Evolutionary conservation across 1,140 invertebrate genomes (phyloP).

Genomic region (Heliothis virescens): DNA sequence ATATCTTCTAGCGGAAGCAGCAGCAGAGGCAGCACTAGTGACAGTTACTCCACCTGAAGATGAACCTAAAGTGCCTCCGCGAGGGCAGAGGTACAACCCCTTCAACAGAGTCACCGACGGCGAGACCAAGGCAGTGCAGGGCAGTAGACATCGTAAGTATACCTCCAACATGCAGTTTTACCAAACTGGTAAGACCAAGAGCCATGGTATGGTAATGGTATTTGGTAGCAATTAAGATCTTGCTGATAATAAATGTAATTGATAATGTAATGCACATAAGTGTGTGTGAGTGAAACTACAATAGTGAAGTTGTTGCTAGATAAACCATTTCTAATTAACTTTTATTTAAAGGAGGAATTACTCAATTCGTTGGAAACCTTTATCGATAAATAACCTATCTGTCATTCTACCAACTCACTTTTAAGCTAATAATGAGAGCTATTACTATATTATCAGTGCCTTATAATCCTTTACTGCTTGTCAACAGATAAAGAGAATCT

Average conservation of each 20-base stretch:
- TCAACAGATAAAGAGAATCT: slow-evolving; percentile 78
- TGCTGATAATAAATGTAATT: too few species aligned
- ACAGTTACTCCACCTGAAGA: slow-evolving; percentile 68
- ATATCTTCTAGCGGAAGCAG: slow-evolving; percentile 69
- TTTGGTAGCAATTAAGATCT: too few species aligned
- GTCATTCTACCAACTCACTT: too few species aligned
- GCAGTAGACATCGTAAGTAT: slow-evolving; percentile 79
- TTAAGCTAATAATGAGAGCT: too few species aligned
- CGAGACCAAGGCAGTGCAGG: slow-evolving; percentile 69
- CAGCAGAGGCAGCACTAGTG: slow-evolving; percentile 71
- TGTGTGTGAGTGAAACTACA: too few species aligned
- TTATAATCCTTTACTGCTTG: slow-evolving; percentile 14
- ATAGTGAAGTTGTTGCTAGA: neutral
- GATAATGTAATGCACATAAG: too few species aligned
- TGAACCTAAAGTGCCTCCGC: slow-evolving; percentile 78
- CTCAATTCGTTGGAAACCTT: too few species aligned
- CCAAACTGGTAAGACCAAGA: too few species aligned
- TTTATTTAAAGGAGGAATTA: too few species aligned
- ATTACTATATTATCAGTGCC: too few species aligned
- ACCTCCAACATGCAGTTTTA: neutral
- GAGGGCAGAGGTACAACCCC: slow-evolving; percentile 83
- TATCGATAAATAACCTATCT: too few species aligned
- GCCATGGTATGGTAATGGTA: too few species aligned
- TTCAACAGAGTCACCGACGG: slow-evolving; percentile 79
- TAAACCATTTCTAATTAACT: neutral